Base-by-base conservation (phyloP, 2,113 vertebrate species). In the Cynoglossus semilaevis region DNA sequence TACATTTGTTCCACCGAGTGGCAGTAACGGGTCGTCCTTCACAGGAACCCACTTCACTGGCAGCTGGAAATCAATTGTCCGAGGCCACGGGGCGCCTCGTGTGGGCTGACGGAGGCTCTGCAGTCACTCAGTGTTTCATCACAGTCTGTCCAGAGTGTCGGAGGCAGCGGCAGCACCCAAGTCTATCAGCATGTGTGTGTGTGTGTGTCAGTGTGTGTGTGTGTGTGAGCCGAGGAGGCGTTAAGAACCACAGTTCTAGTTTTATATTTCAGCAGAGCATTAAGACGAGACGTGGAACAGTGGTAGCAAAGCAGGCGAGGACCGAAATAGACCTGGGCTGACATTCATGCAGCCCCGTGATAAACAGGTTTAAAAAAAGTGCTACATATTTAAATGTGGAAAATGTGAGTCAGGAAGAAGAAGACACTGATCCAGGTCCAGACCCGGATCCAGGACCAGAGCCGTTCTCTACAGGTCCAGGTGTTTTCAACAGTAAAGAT, bases 41-140 rank as follows among this genome's bases (percentile, higher is more conserved):
- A 76, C 56, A 56, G 72, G 42, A 65, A 64, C 67, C 80, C 72
- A 56, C 74, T 83, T 71, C 74, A 77, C 59, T 79, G 79, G 78
- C 80, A 85, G 74, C 80, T 84, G 80, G 81, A 89, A 88, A 89
- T 88, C 86, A 85, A 86, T 84, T 80, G 79, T 51, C 29, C 37
- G 79, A 72, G n/a, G 79, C 71, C 51, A 15, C 41, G 8, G 52
- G 74, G 60, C 69, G 44, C 63, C 63, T 85, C 65, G 59, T 69
- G 67, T 51, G 16, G 42, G 42, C 64, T 75, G 70, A 78, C 79
- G 77, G 51, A 42, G 41, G 44, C 58, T 66, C 42, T 55, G 50
- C 55, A 76, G 54, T 22, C 1, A 67, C 58, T 51, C 59, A 10
- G 43, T 50, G 12, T 69, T 77, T 69, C 53, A 67, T 66, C 43